Evolutionary conservation across 2,797 vertebrate genomes (phyloP), one percentile per base, ranked within the genome.

Genomic region (Synaphobranchus kaupii): DNA sequence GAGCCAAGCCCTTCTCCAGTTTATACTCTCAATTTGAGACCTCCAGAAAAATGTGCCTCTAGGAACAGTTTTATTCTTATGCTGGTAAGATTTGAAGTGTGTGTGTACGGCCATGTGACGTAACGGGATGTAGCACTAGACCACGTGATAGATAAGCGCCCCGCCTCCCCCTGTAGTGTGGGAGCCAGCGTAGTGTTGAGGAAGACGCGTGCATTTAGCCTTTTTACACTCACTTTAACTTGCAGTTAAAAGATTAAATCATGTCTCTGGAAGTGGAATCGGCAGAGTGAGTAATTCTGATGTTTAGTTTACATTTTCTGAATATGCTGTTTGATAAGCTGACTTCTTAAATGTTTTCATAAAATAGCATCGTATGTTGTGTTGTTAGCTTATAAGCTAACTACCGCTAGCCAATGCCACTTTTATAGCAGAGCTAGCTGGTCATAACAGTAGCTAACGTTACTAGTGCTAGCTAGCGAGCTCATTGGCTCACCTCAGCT

Each of bases 261-360:
- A 96, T 96, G 95, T 94, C 95, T 66, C 87, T 92, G 80, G 95
- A 95, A 90, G 95, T 96, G 94, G 96, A 96, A 88, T 95, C 95
- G 63, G 91, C 95, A 0, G 96, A 96, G 96, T 96, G 93, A 96
- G 96, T 94, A 52, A 71, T 84, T 12, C 9, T 22, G 15, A 78
- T 44, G 73, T 6, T 81, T 81, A 10, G 6, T 81, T 50, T n/a
- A 50, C 22, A 50, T 48, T 25, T 25, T n/a, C 44, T 48, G 76
- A 80, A 81, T 28, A 48, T n/a, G 17, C 34, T 17, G 34, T 22
- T 78, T 44, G 1, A 6, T 15, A 31, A 78, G 34, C 34, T 78
- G 5, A 4, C 39, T 78, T 44, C 7, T 78, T 47, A 78, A 47
- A 78, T 31, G 73, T 15, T 78, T 78, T 17, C 15, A 44, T 44